These are phyloP conservation scores for Strix aluco DNA, from an alignment of 2,113 vertebrate species.

Conservation along the genomic window DNA sequence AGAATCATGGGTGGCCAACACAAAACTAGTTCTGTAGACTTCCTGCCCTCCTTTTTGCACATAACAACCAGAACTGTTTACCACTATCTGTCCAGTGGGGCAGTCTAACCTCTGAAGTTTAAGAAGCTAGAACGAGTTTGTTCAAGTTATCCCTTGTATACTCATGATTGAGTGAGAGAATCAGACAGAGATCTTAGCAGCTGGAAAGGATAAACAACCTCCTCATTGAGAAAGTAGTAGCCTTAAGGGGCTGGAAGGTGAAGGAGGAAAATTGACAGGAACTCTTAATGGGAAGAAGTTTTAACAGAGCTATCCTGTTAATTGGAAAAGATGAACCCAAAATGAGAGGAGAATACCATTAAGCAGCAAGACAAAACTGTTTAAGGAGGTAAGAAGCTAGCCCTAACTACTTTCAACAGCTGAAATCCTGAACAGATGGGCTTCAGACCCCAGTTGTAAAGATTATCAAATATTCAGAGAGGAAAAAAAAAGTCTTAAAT, in stretches of 20 bases:
- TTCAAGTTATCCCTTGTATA: background rate
- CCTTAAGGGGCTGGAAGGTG: background rate
- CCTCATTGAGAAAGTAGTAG: background rate
- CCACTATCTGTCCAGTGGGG: background rate
- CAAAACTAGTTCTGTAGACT: background rate
- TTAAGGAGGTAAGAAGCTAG: background rate
- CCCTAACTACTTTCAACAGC: background rate
- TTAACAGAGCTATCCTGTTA: background rate
- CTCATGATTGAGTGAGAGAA: background rate
- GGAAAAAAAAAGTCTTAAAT: background rate
- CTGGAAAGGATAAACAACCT: background rate
- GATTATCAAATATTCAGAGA: background rate
- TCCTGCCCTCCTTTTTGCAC: background rate
- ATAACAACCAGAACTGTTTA: background rate
- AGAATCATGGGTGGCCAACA: background rate
- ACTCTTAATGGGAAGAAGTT: background rate
- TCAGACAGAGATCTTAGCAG: background rate
- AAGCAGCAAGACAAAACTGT: background rate
- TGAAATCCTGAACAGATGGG: background rate
- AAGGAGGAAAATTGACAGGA: background rate
- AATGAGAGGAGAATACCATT: background rate
- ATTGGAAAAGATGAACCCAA: background rate
- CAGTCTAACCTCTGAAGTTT: background rate
- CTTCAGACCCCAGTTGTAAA: background rate
- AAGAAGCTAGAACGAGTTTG: background rate